These are phyloP conservation scores for Orchestia grillus DNA, from an alignment of 1,140 invertebrate genomes.

Conservation along the genomic window DNA sequence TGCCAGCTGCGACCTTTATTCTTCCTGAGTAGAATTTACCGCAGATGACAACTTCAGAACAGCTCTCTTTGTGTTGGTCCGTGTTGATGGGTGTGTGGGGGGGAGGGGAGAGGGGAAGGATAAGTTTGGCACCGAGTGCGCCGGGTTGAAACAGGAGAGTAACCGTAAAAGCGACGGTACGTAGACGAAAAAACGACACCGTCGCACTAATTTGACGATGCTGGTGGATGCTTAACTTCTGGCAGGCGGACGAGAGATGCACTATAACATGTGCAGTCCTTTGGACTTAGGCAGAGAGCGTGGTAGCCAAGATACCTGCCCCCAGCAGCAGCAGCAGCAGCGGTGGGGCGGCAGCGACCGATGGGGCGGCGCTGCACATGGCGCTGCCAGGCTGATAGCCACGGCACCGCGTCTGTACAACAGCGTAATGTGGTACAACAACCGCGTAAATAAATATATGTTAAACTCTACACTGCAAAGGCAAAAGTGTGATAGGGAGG, in stretches of 20 bases:
- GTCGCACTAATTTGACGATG: not conserved
- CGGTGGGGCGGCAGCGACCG: not conserved
- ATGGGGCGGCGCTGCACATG: not conserved
- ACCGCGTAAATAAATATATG: not conserved
- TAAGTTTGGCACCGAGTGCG: not conserved
- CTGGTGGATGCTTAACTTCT: not conserved
- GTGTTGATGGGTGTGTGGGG: too few relatives aligned
- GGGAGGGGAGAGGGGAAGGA: not conserved
- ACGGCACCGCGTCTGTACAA: conserved; percentile 4
- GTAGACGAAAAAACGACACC: not conserved
- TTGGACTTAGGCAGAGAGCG: not conserved
- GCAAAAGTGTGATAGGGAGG: too few relatives aligned
- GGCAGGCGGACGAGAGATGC: not conserved
- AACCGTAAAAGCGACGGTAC: not conserved
- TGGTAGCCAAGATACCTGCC: not conserved
- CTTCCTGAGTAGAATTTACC: not conserved
- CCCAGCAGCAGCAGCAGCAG: conserved; percentile 1
- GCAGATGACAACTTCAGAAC: not conserved
- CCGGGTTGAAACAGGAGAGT: not conserved
- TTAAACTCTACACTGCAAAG: too few relatives aligned
- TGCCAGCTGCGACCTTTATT: not conserved
- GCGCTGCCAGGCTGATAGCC: conserved; percentile 18
- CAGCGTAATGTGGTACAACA: too few relatives aligned
- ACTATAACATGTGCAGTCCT: not conserved
- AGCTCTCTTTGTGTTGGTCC: not conserved